A percentile compares a stretch with the other conserved stretches of the same genome.
Conservation (phyloP, 2,888 invertebrate genomes). For the Drosophila nr. fundita region DNA sequence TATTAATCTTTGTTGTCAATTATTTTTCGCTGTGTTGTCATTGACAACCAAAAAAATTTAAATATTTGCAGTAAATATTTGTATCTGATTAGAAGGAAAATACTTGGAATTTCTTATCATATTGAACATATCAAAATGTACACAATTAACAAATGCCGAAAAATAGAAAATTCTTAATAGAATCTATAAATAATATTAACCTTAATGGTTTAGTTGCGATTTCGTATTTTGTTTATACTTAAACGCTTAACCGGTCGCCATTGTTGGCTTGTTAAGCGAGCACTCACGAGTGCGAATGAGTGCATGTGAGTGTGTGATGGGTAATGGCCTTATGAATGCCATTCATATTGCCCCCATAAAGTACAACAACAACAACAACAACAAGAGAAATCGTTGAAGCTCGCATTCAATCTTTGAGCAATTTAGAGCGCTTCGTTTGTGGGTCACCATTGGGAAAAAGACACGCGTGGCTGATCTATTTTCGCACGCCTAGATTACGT, state of each 20-base stretch:
- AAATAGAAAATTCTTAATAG: neutral
- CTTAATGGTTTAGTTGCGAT: slow-evolving; percentile 4
- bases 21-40: neutral
- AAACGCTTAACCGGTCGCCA: slow-evolving; percentile 35
- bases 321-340: slow-evolving; percentile 63
- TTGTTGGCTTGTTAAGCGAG: slow-evolving; percentile 65
- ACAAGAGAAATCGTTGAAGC: slow-evolving; percentile 44
- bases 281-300: slow-evolving; percentile 11
- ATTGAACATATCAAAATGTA: neutral
- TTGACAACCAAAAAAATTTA: neutral
- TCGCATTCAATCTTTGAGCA: slow-evolving; percentile 52
- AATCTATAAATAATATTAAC: slow-evolving; percentile 3
- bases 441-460: slow-evolving; percentile 37
- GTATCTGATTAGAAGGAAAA: neutral
- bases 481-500: slow-evolving; percentile 68
- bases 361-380: too few species aligned
- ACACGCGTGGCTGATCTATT: slow-evolving; percentile 58
- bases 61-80: neutral
- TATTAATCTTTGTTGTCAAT: neutral
- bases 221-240: slow-evolving; percentile 4
- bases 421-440: slow-evolving; percentile 64
- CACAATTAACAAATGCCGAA: neutral
- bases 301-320: slow-evolving; percentile 1
- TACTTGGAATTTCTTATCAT: neutral
- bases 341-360: slow-evolving; percentile 48